These are phyloP conservation scores for Okapia johnstoni DNA, from an alignment of 2,113 vertebrate species.

Conservation along the genomic window DNA sequence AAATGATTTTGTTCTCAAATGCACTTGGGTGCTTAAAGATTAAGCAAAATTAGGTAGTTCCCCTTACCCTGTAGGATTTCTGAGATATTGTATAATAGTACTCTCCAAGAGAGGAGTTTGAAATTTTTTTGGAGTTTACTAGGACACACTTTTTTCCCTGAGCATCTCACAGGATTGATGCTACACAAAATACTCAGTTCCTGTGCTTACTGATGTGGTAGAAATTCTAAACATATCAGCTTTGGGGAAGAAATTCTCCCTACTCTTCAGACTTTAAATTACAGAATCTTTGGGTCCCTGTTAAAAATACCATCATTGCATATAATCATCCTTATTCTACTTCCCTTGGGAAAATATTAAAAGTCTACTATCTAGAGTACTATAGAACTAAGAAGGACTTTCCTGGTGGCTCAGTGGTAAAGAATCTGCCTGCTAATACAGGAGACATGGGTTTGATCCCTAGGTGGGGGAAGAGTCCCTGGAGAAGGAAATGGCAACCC, in stretches of 20 bases:
- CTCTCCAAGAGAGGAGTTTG: background rate
- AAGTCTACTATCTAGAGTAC: background rate
- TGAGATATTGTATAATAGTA: background rate
- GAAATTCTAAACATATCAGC: background rate
- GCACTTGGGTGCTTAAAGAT: background rate
- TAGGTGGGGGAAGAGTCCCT: background rate
- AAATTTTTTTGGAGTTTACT: background rate
- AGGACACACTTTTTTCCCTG: background rate
- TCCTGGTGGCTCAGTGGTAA: background rate
- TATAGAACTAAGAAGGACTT: background rate
- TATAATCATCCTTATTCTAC: background rate
- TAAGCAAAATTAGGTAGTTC: conserved; percentile 29
- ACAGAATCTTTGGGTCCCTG: background rate
- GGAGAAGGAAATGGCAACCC: background rate
- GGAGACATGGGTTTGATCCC: background rate
- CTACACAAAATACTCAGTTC: background rate
- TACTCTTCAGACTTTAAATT: background rate
- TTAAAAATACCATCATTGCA: background rate
- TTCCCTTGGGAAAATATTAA: background rate
- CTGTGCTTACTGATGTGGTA: background rate
- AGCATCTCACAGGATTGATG: background rate
- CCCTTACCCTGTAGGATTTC: background rate
- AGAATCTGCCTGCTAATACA: background rate
- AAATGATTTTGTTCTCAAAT: conserved; percentile 13
- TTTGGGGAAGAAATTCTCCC: background rate